Evolutionary conservation across 2,113 vertebrate species (phyloP).

Genomic region (Plectropomus leopardus): DNA sequence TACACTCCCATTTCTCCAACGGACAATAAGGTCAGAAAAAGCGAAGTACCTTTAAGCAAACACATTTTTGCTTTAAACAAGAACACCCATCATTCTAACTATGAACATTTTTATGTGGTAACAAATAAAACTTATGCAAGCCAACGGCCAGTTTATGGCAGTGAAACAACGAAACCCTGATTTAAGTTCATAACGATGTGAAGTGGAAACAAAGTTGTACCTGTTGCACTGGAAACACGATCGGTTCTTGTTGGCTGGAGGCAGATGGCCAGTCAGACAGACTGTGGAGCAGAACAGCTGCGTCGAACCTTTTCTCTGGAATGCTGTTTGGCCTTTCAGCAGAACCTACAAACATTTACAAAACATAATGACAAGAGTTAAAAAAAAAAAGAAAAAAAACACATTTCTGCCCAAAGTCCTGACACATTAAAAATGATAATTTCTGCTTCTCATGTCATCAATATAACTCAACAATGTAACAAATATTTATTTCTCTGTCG

Average conservation of each 20-base stretch:
- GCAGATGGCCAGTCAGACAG: constrained; percentile 95
- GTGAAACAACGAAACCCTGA: neutral
- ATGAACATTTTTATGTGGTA: neutral
- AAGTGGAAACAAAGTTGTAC: constrained; percentile 75
- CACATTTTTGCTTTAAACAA: neutral
- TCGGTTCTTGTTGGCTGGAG: constrained; percentile 82
- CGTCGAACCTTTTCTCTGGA: constrained; percentile 97
- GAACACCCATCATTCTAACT: neutral
- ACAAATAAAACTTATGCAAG: neutral
- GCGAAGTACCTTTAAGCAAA: neutral
- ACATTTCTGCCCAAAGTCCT: neutral
- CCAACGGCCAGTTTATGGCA: neutral
- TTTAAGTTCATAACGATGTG: neutral
- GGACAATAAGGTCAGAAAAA: neutral
- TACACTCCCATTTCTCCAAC: neutral
- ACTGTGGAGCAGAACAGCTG: constrained; percentile 99
- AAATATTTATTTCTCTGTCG: neutral
- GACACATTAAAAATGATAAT: neutral
- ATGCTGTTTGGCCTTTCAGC: constrained; percentile 97
- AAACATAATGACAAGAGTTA: neutral
- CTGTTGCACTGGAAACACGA: constrained; percentile 94
- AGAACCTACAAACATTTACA: constrained; percentile 75
- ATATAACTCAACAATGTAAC: neutral
- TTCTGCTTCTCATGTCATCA: neutral
- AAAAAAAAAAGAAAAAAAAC: neutral